phyloP scores from a whole-genome alignment of 1,140 invertebrate species.

The Bombyx mandarina region DNA sequence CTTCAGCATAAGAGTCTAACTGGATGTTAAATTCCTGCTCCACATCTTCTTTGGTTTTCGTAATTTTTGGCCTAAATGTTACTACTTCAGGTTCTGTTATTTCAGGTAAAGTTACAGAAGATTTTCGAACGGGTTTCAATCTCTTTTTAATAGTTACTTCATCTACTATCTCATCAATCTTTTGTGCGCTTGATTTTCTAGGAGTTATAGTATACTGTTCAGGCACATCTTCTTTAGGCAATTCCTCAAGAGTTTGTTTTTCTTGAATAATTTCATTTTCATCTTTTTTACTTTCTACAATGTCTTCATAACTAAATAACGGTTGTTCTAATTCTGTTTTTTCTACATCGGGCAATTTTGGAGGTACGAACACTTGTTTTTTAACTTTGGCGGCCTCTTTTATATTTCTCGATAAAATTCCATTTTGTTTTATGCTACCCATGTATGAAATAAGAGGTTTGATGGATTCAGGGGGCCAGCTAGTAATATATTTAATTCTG shows the following conservation, averaged over 20 bases:
- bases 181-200: constrained; percentile 52
- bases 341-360: constrained; percentile 57
- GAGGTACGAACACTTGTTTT: constrained; percentile 62
- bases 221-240: constrained; percentile 40
- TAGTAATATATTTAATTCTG: constrained; percentile 71
- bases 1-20: constrained; percentile 86
- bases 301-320: constrained; percentile 56
- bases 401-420: constrained; percentile 78
- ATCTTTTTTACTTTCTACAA: constrained; percentile 33
- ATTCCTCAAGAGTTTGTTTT: constrained; percentile 18
- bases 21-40: constrained; percentile 90
- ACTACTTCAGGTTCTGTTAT: constrained; percentile 81
- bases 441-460: constrained; percentile 69
- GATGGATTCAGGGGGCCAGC: constrained; percentile 73
- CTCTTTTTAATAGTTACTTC: constrained; percentile 81
- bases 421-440: constrained; percentile 72
- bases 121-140: constrained; percentile 75
- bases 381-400: constrained; percentile 77
- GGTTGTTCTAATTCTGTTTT: constrained; percentile 63
- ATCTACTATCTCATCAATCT: constrained; percentile 78
- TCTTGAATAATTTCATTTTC: constrained; percentile 22
- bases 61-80: constrained; percentile 79
- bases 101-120: constrained; percentile 76
- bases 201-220: constrained; percentile 74
- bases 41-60: constrained; percentile 84